Evolutionary conservation across 2,113 vertebrate species (phyloP), one percentile per base, ranked within the genome.

Genomic region (Dicrurus megarhynchus): DNA sequence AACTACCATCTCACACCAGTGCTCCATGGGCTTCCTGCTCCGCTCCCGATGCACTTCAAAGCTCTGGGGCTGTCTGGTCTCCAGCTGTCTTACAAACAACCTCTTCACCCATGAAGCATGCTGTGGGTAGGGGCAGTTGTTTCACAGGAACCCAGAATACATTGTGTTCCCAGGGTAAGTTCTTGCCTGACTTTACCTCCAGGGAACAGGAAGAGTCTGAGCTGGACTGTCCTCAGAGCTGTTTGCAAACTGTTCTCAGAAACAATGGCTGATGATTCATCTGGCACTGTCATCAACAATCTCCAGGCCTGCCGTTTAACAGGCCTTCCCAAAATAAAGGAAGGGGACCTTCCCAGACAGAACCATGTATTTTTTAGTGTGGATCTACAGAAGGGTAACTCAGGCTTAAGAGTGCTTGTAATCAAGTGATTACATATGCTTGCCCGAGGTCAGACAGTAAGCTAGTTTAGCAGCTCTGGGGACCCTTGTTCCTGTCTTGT

Each of bases 231-330:
- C 90, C 89, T 93, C 87, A 65, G 83, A 92, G 92, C 28, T 93
- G 49, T 93, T 88, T 95, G 91, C 93, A 80, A 89, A 84, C 87
- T 87, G 53, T 92, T 95, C 90, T 90, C 79, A 87, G 88, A 92
- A 95, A 96, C 83, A 95, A 94, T 95, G 92, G 83, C 68, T 92
- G 93, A 93, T 92, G 90, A 96, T 95, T 96, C 93, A 97, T 95
- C 90, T 90, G 73, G 56, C 71, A 57, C 59, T 47, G 23, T 90
- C 89, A 94, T 69, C 84, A 91, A 71, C 89, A 71, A 32, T 59
- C 76, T 67, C 68, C 80, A 78, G 50, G 69, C 64, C 56, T 96
- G 86, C 50, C 28, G 84, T 92, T 65, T 80, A 81, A 80, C 60
- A 89, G 73, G 83, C 42, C 65, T 89, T 84, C 63, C 67, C 80